Evolutionary conservation across 1,140 invertebrate species (phyloP), one percentile per base, ranked within the genome.

Genomic region (Drosophila equinoxialis): DNA sequence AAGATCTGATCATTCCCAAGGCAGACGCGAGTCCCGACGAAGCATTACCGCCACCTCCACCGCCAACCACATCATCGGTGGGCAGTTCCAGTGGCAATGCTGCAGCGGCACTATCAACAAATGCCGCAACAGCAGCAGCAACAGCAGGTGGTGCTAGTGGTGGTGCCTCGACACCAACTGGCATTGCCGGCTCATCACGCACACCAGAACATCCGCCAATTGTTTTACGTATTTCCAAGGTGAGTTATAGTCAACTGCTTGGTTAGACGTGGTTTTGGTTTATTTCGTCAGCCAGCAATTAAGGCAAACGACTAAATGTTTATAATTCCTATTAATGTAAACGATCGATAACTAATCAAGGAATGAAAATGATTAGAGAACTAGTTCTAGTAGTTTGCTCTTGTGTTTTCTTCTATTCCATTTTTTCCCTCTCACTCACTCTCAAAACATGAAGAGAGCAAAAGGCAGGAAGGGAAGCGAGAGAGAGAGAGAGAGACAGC

Each of bases 191-290:
- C 41, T 66, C 91, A 3, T 84, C 85, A n/a, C 90, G 91, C 35
- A 91, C 91, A 39, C 87, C 90, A 13, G 91, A 92, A 39, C 91
- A 92, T 89, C 94, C 94, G 67, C 94, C 94, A 42, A 94, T 94
- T 76, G 94, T 94, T 54, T 80, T 94, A 7, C 92, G 94, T 81
- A 94, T 94, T 92, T 94, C 94, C 42, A 94, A 94, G 91, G 91
- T 92, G 76, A 85, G 71, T 80, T 10, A 13, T 39, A 13, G 37
- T 13, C 3, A 3, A 61, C 8, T 41, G 2, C 4, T 20, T 13
- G 20, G 33, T 57, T 10, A 26, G 37, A 17, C 37, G 1, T 39
- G 11, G 1, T 5, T 13, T n/a, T 4, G 37, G 1, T 39, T 13
- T 39, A 39, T 13, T 8, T 8, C 17, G 37, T 13, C 11, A 39